These are phyloP conservation scores for Holotrichia oblita DNA, from an alignment of 1,140 invertebrate genomes.

Conservation along the genomic window DNA sequence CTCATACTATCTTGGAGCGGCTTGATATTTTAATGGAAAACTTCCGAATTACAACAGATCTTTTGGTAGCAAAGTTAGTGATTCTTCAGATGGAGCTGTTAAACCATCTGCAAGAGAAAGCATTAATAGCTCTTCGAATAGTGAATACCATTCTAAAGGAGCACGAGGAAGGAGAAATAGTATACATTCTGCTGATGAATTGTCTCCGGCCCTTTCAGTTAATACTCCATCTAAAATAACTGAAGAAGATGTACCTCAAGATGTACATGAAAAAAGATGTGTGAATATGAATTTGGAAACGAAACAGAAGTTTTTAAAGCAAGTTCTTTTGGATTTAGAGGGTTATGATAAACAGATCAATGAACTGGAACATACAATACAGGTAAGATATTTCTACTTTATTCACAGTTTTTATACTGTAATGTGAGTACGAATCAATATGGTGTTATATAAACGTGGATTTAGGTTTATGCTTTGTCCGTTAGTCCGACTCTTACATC, in stretches of 20 bases:
- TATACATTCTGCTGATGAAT: constrained; percentile 52
- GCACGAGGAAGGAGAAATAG: constrained; percentile 57
- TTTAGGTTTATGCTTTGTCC: too few relatives aligned
- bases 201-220: constrained; percentile 23
- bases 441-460: too few relatives aligned
- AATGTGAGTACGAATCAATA: too few relatives aligned
- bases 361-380: constrained; percentile 77
- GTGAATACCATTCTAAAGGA: constrained; percentile 54
- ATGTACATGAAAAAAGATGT: too few relatives aligned
- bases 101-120: constrained; percentile 49
- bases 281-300: constrained; percentile 61
- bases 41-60: constrained; percentile 75
- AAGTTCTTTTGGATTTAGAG: too few relatives aligned
- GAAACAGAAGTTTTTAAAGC: constrained; percentile 64
- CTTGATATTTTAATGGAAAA: constrained; percentile 75
- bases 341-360: constrained; percentile 77
- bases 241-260: constrained; percentile 30
- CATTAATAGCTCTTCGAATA: constrained; percentile 53
- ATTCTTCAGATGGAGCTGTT: constrained; percentile 39
- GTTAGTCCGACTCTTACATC: too few relatives aligned
- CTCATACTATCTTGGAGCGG: constrained; percentile 67
- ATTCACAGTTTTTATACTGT: too few relatives aligned
- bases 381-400: background rate
- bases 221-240: constrained; percentile 38
- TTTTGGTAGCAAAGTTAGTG: constrained; percentile 63